A percentile compares a stretch with the other conserved stretches of the same genome.
These are phyloP conservation scores for Minunthozetes semirufus DNA, from an alignment of 2,888 invertebrate genomes.

Conservation along the genomic window DNA sequence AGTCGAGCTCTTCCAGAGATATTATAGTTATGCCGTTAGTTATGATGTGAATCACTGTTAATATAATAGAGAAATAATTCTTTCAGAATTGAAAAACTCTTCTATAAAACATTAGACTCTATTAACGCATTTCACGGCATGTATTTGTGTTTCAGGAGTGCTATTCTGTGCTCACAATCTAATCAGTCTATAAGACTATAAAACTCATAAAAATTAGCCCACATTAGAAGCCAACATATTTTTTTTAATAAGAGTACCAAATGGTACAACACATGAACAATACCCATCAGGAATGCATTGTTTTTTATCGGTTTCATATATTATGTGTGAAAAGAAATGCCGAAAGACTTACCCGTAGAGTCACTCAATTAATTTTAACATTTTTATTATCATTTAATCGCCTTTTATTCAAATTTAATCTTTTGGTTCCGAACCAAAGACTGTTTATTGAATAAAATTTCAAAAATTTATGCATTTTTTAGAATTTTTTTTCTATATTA, in stretches of 20 bases:
- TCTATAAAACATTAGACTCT: neutral
- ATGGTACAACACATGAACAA: neutral
- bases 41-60: too few relatives aligned
- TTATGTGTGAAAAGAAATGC: too few relatives aligned
- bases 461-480: too few relatives aligned
- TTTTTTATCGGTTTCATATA: neutral
- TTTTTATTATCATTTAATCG: neutral
- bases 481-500: too few relatives aligned
- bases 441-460: too few relatives aligned
- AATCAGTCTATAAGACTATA: neutral
- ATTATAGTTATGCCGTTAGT: neutral
- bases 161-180: neutral
- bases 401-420: neutral
- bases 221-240: neutral
- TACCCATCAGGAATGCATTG: neutral
- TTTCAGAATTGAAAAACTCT: neutral
- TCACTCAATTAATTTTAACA: neutral
- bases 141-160: constrained; percentile 1
- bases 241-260: neutral
- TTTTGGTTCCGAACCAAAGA: neutral
- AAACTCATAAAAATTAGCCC: neutral
- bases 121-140: neutral
- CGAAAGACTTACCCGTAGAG: too few relatives aligned
- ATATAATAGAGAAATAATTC: too few relatives aligned
- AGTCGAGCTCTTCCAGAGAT: neutral